Conservation (phyloP, 2,113 vertebrate species). For the Microtus richardsoni region DNA sequence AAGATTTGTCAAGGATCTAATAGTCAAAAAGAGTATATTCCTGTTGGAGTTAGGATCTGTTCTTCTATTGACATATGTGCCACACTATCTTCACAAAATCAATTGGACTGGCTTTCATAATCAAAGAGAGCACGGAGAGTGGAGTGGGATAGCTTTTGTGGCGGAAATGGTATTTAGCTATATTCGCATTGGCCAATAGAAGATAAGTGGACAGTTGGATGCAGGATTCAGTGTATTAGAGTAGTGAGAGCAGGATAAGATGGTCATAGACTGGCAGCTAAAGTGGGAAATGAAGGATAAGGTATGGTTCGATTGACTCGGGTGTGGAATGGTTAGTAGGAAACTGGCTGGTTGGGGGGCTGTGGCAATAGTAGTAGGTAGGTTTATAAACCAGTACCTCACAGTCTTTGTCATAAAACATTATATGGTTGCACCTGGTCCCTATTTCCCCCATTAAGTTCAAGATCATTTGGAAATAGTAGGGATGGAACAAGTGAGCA, state of each 20-base stretch:
- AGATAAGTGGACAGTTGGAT: not conserved
- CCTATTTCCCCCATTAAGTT: not conserved
- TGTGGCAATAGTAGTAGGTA: not conserved
- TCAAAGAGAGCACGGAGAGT: not conserved
- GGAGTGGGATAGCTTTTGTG: not conserved
- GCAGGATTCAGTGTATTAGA: not conserved
- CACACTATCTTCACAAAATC: not conserved
- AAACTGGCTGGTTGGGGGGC: not conserved
- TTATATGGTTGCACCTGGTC: not conserved
- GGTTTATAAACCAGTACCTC: not conserved
- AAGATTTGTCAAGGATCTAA: not conserved
- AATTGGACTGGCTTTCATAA: not conserved
- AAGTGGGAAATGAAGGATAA: not conserved
- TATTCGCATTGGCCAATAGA: not conserved
- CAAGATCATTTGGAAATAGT: not conserved
- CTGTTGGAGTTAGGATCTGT: not conserved
- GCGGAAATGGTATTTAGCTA: not conserved
- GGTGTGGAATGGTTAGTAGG: not conserved
- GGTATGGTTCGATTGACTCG: not conserved
- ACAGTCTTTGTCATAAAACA: slow-evolving; percentile 4
- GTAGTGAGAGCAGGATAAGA: not conserved
- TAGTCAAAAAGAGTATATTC: not conserved
- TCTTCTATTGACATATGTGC: not conserved
- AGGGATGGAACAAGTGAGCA: not conserved
- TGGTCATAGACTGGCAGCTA: not conserved